Percentiles rank a stretch among this genome's conserved stretches.
phyloP scores from a whole-genome alignment of 2,888 invertebrate species.

The Phymatocera aterrima region DNA sequence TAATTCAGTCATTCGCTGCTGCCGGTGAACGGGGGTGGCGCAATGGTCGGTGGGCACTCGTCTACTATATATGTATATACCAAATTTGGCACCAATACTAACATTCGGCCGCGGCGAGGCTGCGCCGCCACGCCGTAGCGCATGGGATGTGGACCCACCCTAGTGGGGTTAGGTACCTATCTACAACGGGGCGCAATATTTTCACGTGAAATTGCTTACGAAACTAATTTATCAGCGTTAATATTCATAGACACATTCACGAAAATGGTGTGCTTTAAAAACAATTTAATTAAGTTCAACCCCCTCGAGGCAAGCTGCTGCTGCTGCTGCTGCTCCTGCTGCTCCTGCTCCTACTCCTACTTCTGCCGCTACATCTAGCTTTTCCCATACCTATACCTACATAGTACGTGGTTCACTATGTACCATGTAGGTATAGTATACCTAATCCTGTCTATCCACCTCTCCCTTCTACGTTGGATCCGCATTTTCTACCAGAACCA shows the following conservation, averaged over 20 bases:
- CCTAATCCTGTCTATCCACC: too few species aligned
- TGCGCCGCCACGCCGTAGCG: too few species aligned
- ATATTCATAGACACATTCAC: constrained; percentile 59
- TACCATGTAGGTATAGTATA: too few species aligned
- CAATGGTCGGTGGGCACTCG: too few species aligned
- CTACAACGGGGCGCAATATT: constrained; percentile 53
- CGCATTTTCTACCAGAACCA: neutral
- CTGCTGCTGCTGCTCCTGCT: neutral
- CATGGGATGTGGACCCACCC: neutral
- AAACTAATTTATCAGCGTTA: constrained; percentile 63
- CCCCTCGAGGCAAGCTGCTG: too few species aligned
- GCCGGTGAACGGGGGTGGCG: neutral
- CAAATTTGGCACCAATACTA: too few species aligned
- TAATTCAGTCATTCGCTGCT: constrained; percentile 30
- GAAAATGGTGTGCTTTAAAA: constrained; percentile 47
- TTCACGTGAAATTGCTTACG: constrained; percentile 54
- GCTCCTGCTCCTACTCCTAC: neutral
- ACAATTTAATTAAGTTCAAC: constrained; percentile 45
- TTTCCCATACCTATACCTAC: neutral
- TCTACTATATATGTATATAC: too few species aligned
- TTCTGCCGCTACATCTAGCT: neutral
- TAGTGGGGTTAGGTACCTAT: constrained; percentile 38
- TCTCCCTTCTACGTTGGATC: neutral
- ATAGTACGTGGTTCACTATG: too few species aligned
- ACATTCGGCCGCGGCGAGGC: neutral